Percentiles rank a stretch among this genome's conserved stretches.
phyloP scores from a whole-genome alignment of 2,797 vertebrate genomes.

The Odontamblyopus rebecca region DNA sequence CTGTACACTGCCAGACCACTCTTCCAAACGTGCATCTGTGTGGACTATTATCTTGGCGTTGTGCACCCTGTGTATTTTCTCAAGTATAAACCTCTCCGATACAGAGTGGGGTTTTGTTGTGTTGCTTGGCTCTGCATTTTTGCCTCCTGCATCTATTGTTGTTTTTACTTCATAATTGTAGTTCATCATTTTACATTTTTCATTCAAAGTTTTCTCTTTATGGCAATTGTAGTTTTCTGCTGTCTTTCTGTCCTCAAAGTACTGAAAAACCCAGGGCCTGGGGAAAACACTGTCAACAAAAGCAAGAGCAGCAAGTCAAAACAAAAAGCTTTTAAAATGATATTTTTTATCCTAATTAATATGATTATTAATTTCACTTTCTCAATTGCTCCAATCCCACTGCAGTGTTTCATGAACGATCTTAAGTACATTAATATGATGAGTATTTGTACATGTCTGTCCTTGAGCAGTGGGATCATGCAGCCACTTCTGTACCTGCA shows the following conservation, averaged over 20 bases:
- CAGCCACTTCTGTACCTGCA: slow-evolving; percentile 37
- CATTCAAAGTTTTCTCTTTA: neutral
- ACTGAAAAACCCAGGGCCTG: slow-evolving; percentile 26
- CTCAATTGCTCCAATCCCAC: slow-evolving; percentile 7
- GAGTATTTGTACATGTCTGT: neutral
- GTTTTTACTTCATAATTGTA: accelerated
- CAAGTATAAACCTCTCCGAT: slow-evolving; percentile 29
- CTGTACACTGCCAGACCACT: slow-evolving; percentile 21
- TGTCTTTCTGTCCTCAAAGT: slow-evolving; percentile 26
- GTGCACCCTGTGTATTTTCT: slow-evolving; percentile 38
- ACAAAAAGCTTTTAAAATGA: slow-evolving; percentile 30
- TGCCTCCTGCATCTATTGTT: slow-evolving; percentile 13
- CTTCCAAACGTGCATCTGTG: slow-evolving; percentile 36
- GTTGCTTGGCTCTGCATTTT: slow-evolving; percentile 18
- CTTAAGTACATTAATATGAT: accelerated
- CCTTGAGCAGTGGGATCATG: slow-evolving; percentile 13
- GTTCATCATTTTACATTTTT: slow-evolving; percentile 11
- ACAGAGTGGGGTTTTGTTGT: slow-evolving; percentile 26
- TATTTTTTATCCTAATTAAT: slow-evolving; percentile 2
- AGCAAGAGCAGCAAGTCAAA: slow-evolving; percentile 20
- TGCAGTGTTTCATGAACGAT: neutral
- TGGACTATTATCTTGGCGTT: slow-evolving; percentile 29
- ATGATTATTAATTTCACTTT: slow-evolving; percentile 10
- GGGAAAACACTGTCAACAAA: slow-evolving; percentile 8
- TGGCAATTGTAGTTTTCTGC: slow-evolving; percentile 25